Percentiles rank a stretch among this genome's conserved stretches.
phyloP scores from a whole-genome alignment of 1,140 invertebrate genomes.

The Ctenoplectra terminalis region DNA sequence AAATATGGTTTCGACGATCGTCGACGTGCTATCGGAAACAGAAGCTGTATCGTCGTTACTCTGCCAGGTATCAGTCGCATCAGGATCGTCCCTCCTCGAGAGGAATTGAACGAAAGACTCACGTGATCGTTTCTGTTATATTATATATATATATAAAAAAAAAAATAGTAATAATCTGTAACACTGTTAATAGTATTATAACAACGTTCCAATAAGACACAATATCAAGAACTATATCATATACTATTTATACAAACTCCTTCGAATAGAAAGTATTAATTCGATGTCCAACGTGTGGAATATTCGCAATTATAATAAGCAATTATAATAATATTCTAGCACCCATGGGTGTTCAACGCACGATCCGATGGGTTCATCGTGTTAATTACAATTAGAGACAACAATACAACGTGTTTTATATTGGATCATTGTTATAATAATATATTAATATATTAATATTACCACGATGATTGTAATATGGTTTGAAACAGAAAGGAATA shows the following conservation, averaged over 20 bases:
- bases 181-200: background rate
- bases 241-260: background rate
- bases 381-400: background rate
- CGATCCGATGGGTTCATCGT: background rate
- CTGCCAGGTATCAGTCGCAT: constrained; percentile 26
- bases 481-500: background rate
- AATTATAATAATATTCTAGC: background rate
- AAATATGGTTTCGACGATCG: background rate
- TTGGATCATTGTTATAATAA: background rate
- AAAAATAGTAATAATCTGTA: background rate
- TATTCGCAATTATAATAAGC: no score
- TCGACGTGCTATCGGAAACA: background rate
- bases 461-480: no score
- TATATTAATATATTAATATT: constrained; percentile 11
- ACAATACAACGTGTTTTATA: background rate
- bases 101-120: background rate
- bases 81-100: constrained; percentile 28
- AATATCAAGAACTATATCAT: background rate
- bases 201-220: background rate
- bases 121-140: constrained; percentile 20
- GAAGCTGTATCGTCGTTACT: constrained; percentile 33
- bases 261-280: background rate
- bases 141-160: no score
- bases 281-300: no score
- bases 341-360: background rate